These are phyloP conservation scores for Philypnodon macrostomus DNA, from an alignment of 2,797 vertebrate species.

Conservation along the genomic window DNA sequence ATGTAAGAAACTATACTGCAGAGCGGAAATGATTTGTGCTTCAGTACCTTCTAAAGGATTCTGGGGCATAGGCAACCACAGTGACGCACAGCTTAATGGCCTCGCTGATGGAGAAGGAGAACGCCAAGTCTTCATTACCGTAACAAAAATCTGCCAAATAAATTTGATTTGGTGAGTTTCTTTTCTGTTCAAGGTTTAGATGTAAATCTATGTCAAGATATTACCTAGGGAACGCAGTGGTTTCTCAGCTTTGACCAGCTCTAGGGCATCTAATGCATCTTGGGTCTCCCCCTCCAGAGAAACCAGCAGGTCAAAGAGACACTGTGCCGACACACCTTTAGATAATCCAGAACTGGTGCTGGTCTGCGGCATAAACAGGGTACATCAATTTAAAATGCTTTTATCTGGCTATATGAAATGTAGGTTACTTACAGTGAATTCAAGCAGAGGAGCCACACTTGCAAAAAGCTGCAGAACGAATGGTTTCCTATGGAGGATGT, in stretches of 20 bases:
- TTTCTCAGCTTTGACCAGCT: slow-evolving; percentile 96
- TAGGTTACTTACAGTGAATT: slow-evolving; percentile 87
- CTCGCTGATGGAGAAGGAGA: slow-evolving; percentile 97
- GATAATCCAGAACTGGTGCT: slow-evolving; percentile 81
- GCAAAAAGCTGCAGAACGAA: slow-evolving; percentile 96
- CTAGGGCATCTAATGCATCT: slow-evolving; percentile 90
- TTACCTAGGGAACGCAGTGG: slow-evolving; percentile 95
- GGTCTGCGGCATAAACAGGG: slow-evolving; percentile 51
- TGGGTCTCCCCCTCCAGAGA: slow-evolving; percentile 93
- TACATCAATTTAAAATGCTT: not conserved
- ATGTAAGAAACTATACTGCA: not conserved
- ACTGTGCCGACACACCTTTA: slow-evolving; percentile 96
- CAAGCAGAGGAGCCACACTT: slow-evolving; percentile 93
- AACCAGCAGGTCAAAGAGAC: slow-evolving; percentile 93
- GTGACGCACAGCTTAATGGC: slow-evolving; percentile 98
- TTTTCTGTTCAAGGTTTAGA: too few relatives aligned
- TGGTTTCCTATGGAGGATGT: slow-evolving; percentile 94
- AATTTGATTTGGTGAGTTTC: too few relatives aligned
- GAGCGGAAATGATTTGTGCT: not conserved
- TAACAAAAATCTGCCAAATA: slow-evolving; percentile 92
- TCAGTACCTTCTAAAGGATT: slow-evolving; percentile 92
- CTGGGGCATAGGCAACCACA: slow-evolving; percentile 94
- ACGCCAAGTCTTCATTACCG: slow-evolving; percentile 94
- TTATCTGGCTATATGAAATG: not conserved
- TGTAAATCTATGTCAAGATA: not conserved